phyloP scores from a whole-genome alignment of 2,888 invertebrate genomes.

The Diadegma fenestrale region DNA sequence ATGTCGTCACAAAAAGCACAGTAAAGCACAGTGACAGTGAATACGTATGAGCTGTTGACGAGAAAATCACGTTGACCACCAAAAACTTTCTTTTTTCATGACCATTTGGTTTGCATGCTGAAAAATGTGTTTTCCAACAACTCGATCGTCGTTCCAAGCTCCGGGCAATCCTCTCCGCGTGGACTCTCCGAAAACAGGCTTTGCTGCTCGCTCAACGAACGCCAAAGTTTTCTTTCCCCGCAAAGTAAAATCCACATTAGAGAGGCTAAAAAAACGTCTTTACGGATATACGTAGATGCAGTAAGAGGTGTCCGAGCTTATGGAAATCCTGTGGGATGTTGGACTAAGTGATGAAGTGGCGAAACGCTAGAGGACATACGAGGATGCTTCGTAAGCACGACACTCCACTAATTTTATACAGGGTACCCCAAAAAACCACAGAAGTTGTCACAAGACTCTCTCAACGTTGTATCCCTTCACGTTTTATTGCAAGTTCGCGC shows the following conservation, averaged over 20 bases:
- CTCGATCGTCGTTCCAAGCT: too few species aligned
- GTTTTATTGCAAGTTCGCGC: too few species aligned
- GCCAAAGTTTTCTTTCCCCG: constrained; percentile 64
- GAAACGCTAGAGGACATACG: constrained; percentile 63
- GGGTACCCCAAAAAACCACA: neutral
- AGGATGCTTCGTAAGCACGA: constrained; percentile 21
- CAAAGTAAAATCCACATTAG: constrained; percentile 46
- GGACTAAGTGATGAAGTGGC: constrained; percentile 81
- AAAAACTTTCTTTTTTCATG: too few species aligned
- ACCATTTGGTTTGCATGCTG: too few species aligned
- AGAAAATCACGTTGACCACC: too few species aligned
- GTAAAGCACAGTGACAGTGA: too few species aligned
- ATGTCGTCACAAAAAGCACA: too few species aligned
- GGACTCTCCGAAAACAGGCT: constrained; percentile 8
- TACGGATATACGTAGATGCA: neutral
- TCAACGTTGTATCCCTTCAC: too few species aligned
- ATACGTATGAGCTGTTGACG: too few species aligned
- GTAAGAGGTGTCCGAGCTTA: constrained; percentile 46
- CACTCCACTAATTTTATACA: constrained; percentile 16
- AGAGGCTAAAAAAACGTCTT: constrained; percentile 20
- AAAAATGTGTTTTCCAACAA: too few species aligned
- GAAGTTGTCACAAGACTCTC: too few species aligned
- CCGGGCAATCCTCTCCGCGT: neutral
- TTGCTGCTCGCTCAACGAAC: constrained; percentile 9
- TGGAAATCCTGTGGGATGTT: constrained; percentile 76